Conservation (phyloP, 2,113 vertebrate genomes). For the Dasyurus viverrinus region DNA sequence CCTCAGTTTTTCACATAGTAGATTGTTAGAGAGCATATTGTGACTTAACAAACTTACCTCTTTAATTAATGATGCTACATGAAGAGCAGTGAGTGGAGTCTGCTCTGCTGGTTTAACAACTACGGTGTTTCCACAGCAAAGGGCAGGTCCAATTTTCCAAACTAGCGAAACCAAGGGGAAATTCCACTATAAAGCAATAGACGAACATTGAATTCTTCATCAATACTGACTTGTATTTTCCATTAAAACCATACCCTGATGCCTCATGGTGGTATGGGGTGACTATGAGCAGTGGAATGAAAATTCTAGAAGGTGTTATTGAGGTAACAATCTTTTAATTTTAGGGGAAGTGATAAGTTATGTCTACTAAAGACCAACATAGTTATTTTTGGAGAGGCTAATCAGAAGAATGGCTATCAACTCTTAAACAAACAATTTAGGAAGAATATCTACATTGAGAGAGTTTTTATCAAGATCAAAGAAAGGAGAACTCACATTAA, state of each 20-base stretch:
- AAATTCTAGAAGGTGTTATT: neutral
- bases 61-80: constrained; percentile 92
- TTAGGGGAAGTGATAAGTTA: neutral
- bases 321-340: neutral
- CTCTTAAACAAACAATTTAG: neutral
- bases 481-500: neutral
- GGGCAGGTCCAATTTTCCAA: constrained; percentile 92
- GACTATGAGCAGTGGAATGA: neutral
- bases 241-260: neutral
- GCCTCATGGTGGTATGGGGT: neutral
- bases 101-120: constrained; percentile 93
- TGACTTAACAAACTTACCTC: constrained; percentile 84
- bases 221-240: neutral
- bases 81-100: constrained; percentile 91
- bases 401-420: neutral
- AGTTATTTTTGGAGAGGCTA: neutral
- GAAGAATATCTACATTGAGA: neutral
- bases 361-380: neutral
- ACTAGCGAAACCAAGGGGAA: constrained; percentile 91
- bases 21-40: neutral
- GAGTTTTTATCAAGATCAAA: neutral
- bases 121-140: constrained; percentile 92
- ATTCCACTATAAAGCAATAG: constrained; percentile 88
- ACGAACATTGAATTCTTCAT: neutral
- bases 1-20: neutral